Evolutionary conservation across 2,888 invertebrate genomes (phyloP).

Genomic region (Pheosia gnoma): DNA sequence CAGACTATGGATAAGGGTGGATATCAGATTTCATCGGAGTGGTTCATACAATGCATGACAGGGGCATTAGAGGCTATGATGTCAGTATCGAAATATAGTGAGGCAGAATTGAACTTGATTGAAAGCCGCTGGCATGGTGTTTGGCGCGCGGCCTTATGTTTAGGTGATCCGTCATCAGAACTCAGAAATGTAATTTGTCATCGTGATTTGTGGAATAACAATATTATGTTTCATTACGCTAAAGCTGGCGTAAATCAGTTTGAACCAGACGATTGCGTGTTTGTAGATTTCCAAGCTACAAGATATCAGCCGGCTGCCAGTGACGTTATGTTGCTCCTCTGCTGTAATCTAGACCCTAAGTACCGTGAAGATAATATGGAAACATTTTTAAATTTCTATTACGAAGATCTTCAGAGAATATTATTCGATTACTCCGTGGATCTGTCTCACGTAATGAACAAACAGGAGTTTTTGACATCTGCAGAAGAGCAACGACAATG

Average conservation of each 20-base stretch:
- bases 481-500: slow-evolving; percentile 77
- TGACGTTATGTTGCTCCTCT: slow-evolving; percentile 84
- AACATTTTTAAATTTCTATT: slow-evolving; percentile 83
- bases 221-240: slow-evolving; percentile 82
- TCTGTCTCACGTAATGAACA: slow-evolving; percentile 66
- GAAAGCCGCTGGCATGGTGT: slow-evolving; percentile 58
- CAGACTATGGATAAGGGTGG: slow-evolving; percentile 54
- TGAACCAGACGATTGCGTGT: slow-evolving; percentile 81
- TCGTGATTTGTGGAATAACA: slow-evolving; percentile 86
- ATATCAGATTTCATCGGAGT: slow-evolving; percentile 52
- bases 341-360: slow-evolving; percentile 77
- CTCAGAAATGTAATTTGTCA: slow-evolving; percentile 83
- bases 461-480: slow-evolving; percentile 69
- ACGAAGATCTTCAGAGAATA: slow-evolving; percentile 70
- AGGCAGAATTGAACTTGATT: slow-evolving; percentile 44
- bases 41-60: slow-evolving; percentile 68
- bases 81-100: slow-evolving; percentile 59
- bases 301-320: slow-evolving; percentile 87
- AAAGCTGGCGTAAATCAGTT: slow-evolving; percentile 27
- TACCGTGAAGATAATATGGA: slow-evolving; percentile 78
- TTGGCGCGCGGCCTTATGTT: slow-evolving; percentile 57
- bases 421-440: slow-evolving; percentile 65
- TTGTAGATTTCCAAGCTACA: slow-evolving; percentile 88
- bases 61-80: slow-evolving; percentile 65
- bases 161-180: slow-evolving; percentile 55